Percentiles rank a stretch among this genome's conserved stretches.
phyloP scores from a whole-genome alignment of 1,140 invertebrate genomes.

The Caligus rogercresseyi region DNA sequence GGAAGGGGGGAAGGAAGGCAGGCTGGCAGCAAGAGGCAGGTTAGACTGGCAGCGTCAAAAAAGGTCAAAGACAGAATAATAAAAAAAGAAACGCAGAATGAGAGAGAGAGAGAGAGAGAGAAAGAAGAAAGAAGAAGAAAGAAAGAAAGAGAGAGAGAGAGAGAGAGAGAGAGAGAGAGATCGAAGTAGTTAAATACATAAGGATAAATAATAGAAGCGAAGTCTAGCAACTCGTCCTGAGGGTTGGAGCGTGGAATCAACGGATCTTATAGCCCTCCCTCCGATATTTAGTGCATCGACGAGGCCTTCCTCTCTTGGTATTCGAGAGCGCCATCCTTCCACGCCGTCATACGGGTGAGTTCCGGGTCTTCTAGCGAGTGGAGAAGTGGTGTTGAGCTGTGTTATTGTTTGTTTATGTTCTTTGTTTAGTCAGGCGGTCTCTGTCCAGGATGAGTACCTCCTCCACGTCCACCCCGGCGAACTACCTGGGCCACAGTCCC shows the following conservation, averaged over 20 bases:
- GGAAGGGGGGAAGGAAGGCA: neutral
- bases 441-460: neutral
- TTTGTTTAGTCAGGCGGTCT: neutral
- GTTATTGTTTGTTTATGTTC: neutral
- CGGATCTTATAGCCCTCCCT: neutral
- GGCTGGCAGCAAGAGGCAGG: neutral
- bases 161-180: neutral
- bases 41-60: neutral
- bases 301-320: too few species aligned
- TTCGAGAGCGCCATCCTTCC: too few species aligned
- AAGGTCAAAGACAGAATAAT: neutral
- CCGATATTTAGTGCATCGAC: too few species aligned
- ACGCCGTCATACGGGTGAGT: too few species aligned
- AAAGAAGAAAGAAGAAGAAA: neutral
- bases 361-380: neutral
- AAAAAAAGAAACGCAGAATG: neutral
- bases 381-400: neutral
- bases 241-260: neutral
- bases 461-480: neutral
- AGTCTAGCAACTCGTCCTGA: too few species aligned
- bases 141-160: slow-evolving; percentile 2
- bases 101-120: slow-evolving; percentile 8
- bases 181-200: neutral
- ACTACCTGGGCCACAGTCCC: neutral
- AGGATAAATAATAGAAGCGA: slow-evolving; percentile 1